Evolutionary conservation across 2,113 vertebrate genomes (phyloP).

Genomic region (Pangasianodon gigas): DNA sequence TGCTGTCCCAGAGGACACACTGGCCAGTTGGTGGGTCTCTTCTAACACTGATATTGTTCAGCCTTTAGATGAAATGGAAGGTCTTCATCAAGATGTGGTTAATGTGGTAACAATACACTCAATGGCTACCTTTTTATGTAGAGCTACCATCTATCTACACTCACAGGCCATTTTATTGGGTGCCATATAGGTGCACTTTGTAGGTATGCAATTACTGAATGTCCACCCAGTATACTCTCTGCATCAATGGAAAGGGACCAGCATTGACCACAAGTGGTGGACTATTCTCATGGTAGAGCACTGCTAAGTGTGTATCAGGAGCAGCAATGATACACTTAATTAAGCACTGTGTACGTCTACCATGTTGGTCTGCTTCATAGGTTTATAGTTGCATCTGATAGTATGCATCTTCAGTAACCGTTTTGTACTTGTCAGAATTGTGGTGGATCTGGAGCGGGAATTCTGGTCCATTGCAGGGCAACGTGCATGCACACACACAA

Average conservation of each 20-base stretch:
- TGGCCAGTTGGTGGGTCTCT: constrained; percentile 21
- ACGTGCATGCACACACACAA: too few species aligned
- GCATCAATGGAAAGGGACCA: background rate
- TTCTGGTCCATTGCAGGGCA: background rate
- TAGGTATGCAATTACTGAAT: background rate
- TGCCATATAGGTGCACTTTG: background rate
- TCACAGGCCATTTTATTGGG: too few species aligned
- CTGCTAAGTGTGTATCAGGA: background rate
- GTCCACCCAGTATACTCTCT: too few species aligned
- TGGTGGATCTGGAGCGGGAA: background rate
- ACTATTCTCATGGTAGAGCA: background rate
- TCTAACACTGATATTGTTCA: background rate
- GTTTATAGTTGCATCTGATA: background rate
- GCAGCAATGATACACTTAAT: background rate
- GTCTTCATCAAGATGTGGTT: background rate
- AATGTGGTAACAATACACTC: background rate
- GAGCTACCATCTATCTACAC: background rate
- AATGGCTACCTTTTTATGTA: background rate
- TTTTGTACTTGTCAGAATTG: background rate
- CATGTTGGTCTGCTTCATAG: background rate
- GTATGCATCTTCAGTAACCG: background rate
- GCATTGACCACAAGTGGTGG: background rate
- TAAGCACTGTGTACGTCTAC: background rate
- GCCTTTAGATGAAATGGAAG: background rate
- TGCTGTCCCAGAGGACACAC: constrained; percentile 19